A percentile compares a stretch with the other conserved stretches of the same genome.
phyloP scores from a whole-genome alignment of 2,888 invertebrate genomes.

The Crioceris asparagi region DNA sequence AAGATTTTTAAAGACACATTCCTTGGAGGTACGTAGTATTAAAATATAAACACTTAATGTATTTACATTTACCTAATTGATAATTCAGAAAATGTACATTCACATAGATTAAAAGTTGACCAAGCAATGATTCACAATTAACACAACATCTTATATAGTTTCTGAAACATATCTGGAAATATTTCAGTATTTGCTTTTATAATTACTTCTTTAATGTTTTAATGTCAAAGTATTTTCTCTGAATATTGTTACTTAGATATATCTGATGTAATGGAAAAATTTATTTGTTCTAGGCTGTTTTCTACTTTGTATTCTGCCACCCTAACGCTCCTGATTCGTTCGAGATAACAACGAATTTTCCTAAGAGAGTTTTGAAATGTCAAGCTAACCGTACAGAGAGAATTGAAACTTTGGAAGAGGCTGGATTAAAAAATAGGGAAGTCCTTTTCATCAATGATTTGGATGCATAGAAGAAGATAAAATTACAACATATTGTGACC shows the following conservation, averaged over 20 bases:
- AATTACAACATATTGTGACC: conserved; percentile 5
- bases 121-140: too few species aligned
- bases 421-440: conserved; percentile 80
- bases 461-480: conserved; percentile 52
- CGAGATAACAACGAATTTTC: conserved; percentile 93
- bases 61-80: too few species aligned
- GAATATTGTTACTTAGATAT: too few species aligned
- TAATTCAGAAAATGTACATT: too few species aligned
- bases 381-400: conserved; percentile 39
- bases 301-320: conserved; percentile 92
- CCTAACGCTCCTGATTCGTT: conserved; percentile 86
- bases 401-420: conserved; percentile 54
- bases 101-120: too few species aligned
- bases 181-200: too few species aligned
- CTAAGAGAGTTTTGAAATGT: conserved; percentile 70
- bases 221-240: too few species aligned
- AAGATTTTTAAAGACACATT: conserved; percentile 70
- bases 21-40: conserved; percentile 58
- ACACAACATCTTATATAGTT: too few species aligned
- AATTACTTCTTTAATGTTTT: too few species aligned
- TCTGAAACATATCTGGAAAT: too few species aligned
- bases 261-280: background rate
- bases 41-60: too few species aligned
- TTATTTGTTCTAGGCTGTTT: conserved; percentile 63
- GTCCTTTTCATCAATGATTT: conserved; percentile 90